Evolutionary conservation across 2,888 invertebrate genomes (phyloP), one percentile per base, ranked within the genome.

Genomic region (Leptopilina myrica): DNA sequence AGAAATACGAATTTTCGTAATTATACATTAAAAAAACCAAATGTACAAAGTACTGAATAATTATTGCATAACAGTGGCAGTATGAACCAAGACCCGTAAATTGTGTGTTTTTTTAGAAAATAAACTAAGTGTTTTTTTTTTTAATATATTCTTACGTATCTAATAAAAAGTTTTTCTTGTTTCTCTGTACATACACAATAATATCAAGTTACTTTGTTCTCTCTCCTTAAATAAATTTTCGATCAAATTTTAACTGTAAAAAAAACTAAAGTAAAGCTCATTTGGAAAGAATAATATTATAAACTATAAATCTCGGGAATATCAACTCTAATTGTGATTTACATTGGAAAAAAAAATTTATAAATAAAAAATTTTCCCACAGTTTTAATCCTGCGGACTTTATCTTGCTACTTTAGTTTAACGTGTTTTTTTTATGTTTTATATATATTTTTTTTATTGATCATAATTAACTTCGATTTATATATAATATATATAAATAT

Each of bases 51-150:
- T 53, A 49, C 53, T 73, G 33, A 49, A 56, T 69, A 67, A 67
- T 67, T 67, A 67, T 67, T 69, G 56, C 75, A 75, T 67, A 67
- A 82, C 69, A 83, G 69, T 86, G 81, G 82, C 81, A 79, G 81
- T 85, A 82, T 80, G 81, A 78, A 84, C 20, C 62, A 78, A 83
- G 82, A 75, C 73, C 78, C 79, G 77, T 82, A 78, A 81, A 84
- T 75, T 80, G 79, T 81, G 49, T 49, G 12, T 49, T 49, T 49
- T 78, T 82, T 83, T 82, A 77, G 80, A 81, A 78, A 82, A 80
- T 64, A 69, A 76, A 76, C 65, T 43, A 53, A 79, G 59, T 64
- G 79, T 81, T 82, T 76, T 49, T 12, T 12, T 49, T 76, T 49
- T 12, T 20, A 12, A 9, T 49, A 43, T 43, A 43, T 49, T 73